Percentiles rank a stretch among this genome's conserved stretches.
These are phyloP conservation scores for Planiliza haematocheilus DNA, from an alignment of 2,113 vertebrate genomes.

Conservation along the genomic window DNA sequence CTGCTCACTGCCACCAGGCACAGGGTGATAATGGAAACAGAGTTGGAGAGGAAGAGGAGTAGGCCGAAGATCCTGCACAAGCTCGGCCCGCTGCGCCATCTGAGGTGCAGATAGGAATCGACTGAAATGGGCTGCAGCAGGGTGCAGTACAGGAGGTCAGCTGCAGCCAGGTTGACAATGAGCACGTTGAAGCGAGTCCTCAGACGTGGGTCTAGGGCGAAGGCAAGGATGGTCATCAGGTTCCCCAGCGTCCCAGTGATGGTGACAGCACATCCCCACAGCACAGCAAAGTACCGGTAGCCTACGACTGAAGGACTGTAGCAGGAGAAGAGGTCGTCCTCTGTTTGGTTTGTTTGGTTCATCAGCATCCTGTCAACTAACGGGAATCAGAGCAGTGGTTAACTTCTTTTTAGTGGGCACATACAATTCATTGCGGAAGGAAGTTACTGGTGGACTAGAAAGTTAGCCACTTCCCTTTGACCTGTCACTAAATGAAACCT, in stretches of 20 bases:
- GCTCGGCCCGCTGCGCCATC: conserved; percentile 83
- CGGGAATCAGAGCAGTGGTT: not conserved
- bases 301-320: conserved; percentile 82
- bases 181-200: conserved; percentile 90
- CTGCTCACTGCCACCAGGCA: conserved; percentile 87
- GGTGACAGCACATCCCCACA: conserved; percentile 85
- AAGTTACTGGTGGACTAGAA: not conserved
- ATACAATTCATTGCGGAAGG: not conserved
- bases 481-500: not conserved
- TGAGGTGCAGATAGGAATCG: conserved; percentile 89
- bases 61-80: conserved; percentile 88
- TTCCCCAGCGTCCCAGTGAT: conserved; percentile 87
- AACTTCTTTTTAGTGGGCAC: not conserved
- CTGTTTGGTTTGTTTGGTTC: conserved; percentile 69
- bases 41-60: conserved; percentile 89
- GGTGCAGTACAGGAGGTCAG: conserved; percentile 89
- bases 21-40: conserved; percentile 89
- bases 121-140: conserved; percentile 88
- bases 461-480: conserved; percentile 31
- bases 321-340: conserved; percentile 84
- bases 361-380: conserved; percentile 63
- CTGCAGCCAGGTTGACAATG: conserved; percentile 88
- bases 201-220: conserved; percentile 80
- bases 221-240: conserved; percentile 87
- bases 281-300: conserved; percentile 87